These are phyloP conservation scores for Channa argus DNA, from an alignment of 2,113 vertebrate species.

Conservation along the genomic window DNA sequence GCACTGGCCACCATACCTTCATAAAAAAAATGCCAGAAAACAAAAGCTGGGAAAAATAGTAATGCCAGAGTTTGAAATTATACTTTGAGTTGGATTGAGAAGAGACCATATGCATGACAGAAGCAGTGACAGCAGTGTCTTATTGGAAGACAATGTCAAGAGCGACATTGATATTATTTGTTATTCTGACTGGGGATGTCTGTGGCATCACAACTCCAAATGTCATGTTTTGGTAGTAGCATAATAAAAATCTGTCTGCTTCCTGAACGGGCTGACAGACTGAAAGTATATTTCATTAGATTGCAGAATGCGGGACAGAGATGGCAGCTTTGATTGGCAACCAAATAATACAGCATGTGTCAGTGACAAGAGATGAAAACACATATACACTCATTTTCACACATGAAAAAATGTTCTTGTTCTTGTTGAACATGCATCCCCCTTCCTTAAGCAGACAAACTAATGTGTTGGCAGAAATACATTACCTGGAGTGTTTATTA, in stretches of 20 bases:
- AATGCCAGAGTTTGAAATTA: constrained; percentile 2
- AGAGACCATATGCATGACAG: not conserved
- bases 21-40: not conserved
- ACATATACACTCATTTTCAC: constrained; percentile 19
- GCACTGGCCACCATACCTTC: not conserved
- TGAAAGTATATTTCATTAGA: constrained; percentile 75
- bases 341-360: constrained; percentile 52
- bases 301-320: constrained; percentile 43
- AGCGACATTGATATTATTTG: constrained; percentile 45
- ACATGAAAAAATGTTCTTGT: not conserved
- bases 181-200: constrained; percentile 40
- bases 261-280: constrained; percentile 63
- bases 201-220: constrained; percentile 63
- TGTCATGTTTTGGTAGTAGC: constrained; percentile 62
- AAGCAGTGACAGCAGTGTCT: not conserved
- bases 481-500: constrained; percentile 28
- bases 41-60: not conserved
- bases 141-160: constrained; percentile 33
- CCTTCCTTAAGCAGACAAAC: not conserved
- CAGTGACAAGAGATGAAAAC: constrained; percentile 33
- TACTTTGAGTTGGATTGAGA: constrained; percentile 8
- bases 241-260: constrained; percentile 70
- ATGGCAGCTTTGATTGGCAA: constrained; percentile 69
- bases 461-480: constrained; percentile 2
- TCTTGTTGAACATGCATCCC: not conserved